Evolutionary conservation across 2,888 invertebrate species (phyloP).

Genomic region (Chymomyza amoena): DNA sequence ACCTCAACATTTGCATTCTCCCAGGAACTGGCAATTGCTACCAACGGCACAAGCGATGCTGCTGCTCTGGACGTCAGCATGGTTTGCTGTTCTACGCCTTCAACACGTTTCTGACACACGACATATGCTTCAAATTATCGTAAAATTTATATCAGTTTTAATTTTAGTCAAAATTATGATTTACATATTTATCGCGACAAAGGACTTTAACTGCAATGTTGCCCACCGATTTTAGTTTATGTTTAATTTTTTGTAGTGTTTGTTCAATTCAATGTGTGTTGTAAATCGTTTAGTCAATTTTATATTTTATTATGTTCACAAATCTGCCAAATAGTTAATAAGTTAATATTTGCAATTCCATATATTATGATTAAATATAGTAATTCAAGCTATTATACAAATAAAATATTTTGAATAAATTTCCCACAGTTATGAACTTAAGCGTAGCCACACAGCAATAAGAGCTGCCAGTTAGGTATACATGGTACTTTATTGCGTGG

Average conservation of each 20-base stretch:
- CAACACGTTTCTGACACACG: slow-evolving; percentile 47
- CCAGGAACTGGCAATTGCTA: slow-evolving; percentile 32
- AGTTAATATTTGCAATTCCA: background rate
- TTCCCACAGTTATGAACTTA: background rate
- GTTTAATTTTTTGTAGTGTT: slow-evolving; percentile 5
- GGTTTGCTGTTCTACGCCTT: slow-evolving; percentile 67
- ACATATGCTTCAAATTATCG: background rate
- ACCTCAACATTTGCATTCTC: slow-evolving; percentile 51
- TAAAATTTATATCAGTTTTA: background rate
- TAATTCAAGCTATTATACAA: background rate
- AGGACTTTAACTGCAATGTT: slow-evolving; percentile 31
- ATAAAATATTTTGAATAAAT: background rate
- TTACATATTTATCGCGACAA: background rate
- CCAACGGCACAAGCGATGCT: slow-evolving; percentile 15
- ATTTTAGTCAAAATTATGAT: slow-evolving; percentile 14
- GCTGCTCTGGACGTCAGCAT: slow-evolving; percentile 51
- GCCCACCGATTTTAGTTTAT: slow-evolving; percentile 32
- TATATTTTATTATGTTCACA: background rate
- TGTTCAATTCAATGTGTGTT: slow-evolving; percentile 2
- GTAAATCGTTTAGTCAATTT: slow-evolving; percentile 9
- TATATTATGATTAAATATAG: background rate
- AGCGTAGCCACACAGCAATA: background rate
- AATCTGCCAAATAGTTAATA: background rate
- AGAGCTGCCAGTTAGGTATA: too few relatives aligned
- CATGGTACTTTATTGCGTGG: background rate